These are phyloP conservation scores for Syrista parreyssii DNA, from an alignment of 2,888 invertebrate species.

Conservation along the genomic window DNA sequence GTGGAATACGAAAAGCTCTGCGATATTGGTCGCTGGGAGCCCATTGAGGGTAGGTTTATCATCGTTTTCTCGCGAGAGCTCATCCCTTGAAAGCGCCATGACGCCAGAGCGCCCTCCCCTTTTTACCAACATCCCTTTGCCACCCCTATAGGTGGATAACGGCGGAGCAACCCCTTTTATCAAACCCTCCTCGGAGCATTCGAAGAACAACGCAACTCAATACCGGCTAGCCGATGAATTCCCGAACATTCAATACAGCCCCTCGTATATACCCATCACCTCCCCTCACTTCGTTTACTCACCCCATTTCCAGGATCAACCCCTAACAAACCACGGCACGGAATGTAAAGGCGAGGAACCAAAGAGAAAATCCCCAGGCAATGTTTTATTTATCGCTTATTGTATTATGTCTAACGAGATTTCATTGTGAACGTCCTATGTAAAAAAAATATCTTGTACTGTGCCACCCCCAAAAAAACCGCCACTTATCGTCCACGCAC, in stretches of 20 bases:
- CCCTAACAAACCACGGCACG: neutral
- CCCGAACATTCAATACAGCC: neutral
- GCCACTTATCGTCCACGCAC: neutral
- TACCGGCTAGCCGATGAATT: neutral
- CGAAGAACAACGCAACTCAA: neutral
- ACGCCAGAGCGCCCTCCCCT: neutral
- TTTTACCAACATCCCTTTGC: neutral
- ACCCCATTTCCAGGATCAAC: neutral
- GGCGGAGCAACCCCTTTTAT: neutral
- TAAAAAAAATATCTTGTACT: neutral
- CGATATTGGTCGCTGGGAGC: neutral
- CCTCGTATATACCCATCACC: no score
- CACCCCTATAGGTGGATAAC: neutral
- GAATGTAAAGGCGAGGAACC: neutral
- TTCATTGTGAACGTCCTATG: neutral
- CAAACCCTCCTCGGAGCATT: neutral
- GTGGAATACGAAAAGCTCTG: neutral
- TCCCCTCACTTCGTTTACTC: neutral
- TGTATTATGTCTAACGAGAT: neutral
- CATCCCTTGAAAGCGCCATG: neutral
- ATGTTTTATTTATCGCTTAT: neutral
- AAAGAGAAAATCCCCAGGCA: neutral
- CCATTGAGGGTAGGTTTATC: neutral
- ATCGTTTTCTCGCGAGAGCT: neutral
- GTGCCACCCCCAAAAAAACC: neutral